Conservation (phyloP, 1,140 invertebrate species). For the Thaumetopoea pityocampa region DNA sequence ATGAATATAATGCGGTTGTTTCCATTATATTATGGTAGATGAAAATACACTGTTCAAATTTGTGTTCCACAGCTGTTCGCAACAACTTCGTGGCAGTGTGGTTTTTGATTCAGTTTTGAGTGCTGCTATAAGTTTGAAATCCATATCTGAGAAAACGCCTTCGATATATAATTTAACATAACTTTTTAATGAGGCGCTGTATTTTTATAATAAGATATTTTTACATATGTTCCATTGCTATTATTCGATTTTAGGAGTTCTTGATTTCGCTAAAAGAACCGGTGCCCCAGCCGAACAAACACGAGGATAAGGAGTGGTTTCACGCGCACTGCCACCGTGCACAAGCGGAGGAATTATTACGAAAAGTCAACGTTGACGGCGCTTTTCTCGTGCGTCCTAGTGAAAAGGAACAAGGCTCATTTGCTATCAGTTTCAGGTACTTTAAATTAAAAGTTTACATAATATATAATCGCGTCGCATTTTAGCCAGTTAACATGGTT, state of each 20-base stretch:
- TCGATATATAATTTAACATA: too few relatives aligned
- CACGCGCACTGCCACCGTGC: slow-evolving; percentile 86
- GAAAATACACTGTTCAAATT: too few relatives aligned
- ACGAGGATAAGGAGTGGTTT: slow-evolving; percentile 97
- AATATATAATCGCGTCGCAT: neutral
- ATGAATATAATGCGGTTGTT: too few relatives aligned
- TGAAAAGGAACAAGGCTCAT: slow-evolving; percentile 89
- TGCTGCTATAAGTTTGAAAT: too few relatives aligned
- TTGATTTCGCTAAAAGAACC: slow-evolving; percentile 91
- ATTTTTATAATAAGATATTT: too few relatives aligned
- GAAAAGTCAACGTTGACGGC: slow-evolving; percentile 88
- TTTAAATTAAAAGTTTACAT: slow-evolving; percentile 2
- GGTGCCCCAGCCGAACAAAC: slow-evolving; percentile 95
- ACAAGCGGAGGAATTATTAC: slow-evolving; percentile 91
- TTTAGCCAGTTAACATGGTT: too few relatives aligned
- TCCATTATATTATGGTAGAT: too few relatives aligned
- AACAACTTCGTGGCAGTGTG: too few relatives aligned
- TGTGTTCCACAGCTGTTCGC: too few relatives aligned
- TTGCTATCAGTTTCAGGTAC: slow-evolving; percentile 96
- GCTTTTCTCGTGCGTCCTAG: slow-evolving; percentile 94
- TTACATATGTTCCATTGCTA: slow-evolving; percentile 1
- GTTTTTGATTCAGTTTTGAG: too few relatives aligned
- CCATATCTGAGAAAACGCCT: too few relatives aligned
- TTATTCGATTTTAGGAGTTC: slow-evolving; percentile 80
- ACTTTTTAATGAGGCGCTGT: too few relatives aligned